A percentile compares a stretch with the other conserved stretches of the same genome.
phyloP scores from a whole-genome alignment of 2,888 invertebrate genomes.

The Elmis aenea region DNA sequence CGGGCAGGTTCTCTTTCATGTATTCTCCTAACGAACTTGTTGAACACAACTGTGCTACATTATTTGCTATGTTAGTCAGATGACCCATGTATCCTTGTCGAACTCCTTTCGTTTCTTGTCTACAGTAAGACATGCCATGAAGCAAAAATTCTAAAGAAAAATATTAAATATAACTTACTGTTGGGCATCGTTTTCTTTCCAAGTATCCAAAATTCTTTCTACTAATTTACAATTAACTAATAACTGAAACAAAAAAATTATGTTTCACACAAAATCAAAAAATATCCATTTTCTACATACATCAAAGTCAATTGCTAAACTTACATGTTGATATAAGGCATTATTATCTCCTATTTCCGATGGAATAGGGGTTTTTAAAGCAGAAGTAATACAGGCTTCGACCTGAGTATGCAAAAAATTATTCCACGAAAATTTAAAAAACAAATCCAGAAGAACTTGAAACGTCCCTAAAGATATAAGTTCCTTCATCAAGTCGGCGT shows the following conservation, averaged over 20 bases:
- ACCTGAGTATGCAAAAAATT: constrained; percentile 94
- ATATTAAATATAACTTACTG: constrained; percentile 58
- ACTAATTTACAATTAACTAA: constrained; percentile 71
- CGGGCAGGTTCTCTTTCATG: constrained; percentile 51
- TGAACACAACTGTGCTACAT: constrained; percentile 52
- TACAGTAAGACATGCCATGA: too few relatives aligned
- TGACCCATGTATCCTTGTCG: constrained; percentile 65
- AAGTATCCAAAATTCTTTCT: constrained; percentile 74
- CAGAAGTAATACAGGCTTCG: constrained; percentile 69
- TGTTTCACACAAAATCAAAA: constrained; percentile 15
- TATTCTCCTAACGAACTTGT: constrained; percentile 53
- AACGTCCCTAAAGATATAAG: constrained; percentile 53
- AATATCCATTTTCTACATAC: neutral
- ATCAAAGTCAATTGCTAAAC: constrained; percentile 24
- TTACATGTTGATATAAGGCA: constrained; percentile 55
- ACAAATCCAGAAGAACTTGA: constrained; percentile 71
- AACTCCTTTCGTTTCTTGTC: constrained; percentile 50
- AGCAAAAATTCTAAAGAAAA: too few relatives aligned
- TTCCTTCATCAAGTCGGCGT: constrained; percentile 65
- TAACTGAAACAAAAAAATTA: constrained; percentile 39
- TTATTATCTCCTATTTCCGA: constrained; percentile 37
- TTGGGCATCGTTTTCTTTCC: constrained; percentile 71
- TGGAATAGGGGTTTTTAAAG: constrained; percentile 50
- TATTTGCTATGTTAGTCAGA: constrained; percentile 57
- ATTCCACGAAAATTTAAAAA: constrained; percentile 88